Base-by-base conservation (phyloP, 2,888 invertebrate genomes). In the Lochmaea capreae region DNA sequence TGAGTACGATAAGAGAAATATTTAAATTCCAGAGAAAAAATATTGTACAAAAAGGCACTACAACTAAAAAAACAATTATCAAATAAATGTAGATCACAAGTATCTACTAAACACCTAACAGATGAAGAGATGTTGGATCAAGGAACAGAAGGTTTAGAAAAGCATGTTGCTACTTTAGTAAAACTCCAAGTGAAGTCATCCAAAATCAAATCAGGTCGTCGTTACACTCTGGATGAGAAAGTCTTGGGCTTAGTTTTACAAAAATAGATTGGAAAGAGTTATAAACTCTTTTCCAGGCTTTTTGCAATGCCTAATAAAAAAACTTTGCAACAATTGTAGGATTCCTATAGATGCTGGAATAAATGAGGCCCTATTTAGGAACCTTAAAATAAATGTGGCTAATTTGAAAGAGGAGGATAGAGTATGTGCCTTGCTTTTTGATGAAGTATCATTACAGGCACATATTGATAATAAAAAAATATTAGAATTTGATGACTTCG, bases 361-460 rank as follows among this genome's bases (percentile, higher is more conserved):
- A 42, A 42, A 42, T 42, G 42, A 42, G 42, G 42, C 4, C 42
- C 42, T 42, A 11, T 43, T 43, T 11, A 8, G 43, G 12, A 43
- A 43, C 10, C 0, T 43, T 12, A 11, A 43, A 11, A 43, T 43
- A 43, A 43, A 43, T 43, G 43, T 43, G 43, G 10, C 43, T 43
- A 43, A 8, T 11, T 39, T 69, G 2, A 18, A 43, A 14, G 54
- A 63, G 16, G 14, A 43, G 33, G 65, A 59, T 43, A 58, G 16
- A 33, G 26, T 66, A 14, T 71, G 59, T 12, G 12, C 54, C 14
- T 57, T 71, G 4, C 62, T 71, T 63, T 71, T 65, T 33, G 71
- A 71, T 57, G 71, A 65, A 26, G 42, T 71, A 39, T n/a, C 71
- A 10, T 63, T 69, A 61, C 62, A 69, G 49, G 43, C 61, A 14